Evolutionary conservation across 2,888 invertebrate species (phyloP), one percentile per base, ranked within the genome.

Genomic region (Itoplectis maculator): DNA sequence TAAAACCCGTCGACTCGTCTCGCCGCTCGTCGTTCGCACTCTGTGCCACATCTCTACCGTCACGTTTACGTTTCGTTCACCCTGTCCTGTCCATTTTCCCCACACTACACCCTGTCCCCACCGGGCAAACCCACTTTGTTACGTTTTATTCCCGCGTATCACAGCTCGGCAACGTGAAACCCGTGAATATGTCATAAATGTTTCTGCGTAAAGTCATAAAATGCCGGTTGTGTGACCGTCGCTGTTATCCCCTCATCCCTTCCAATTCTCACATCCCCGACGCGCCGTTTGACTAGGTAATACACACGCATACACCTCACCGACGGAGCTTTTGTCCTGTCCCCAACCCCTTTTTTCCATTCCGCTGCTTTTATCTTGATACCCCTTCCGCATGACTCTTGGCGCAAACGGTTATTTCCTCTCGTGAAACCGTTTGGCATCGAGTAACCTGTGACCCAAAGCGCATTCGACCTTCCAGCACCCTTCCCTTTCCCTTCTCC

Each of bases 371-470:
- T 23, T 29, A 35, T 37, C 45, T 18, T 18, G 35, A 40, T 45
- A 8, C 35, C 6, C 6, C 29, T 29, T 40, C 13, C 45, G 8
- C 15, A 0, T 40, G 20, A 63, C 18, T 49, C 9, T 37, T 20
- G 29, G 11, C 20, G 29, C 29, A 45, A 56, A 54, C 18, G 56
- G 54, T 77, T 61, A 68, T 73, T 59, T 72, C 54, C 40, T 13
- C 45, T 74, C 63, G 54, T 69, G 15, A 49, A 75, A 70, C 9
- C 15, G 3, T 69, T 69, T 54, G 56, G 15, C 20, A 20, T 63
- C 69, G 42, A 35, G 40, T 59, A 49, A 65, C 66, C 63, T 47
- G 66, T 49, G 45, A 51, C 11, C 61, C 59, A 76, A 68, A 76
- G 40, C 63, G 66, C 70, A 66, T 76, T 66, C 37, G n/a, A 61